These are phyloP conservation scores for Sarcophaga caerulescens DNA, from an alignment of 2,888 invertebrate species.

Conservation along the genomic window DNA sequence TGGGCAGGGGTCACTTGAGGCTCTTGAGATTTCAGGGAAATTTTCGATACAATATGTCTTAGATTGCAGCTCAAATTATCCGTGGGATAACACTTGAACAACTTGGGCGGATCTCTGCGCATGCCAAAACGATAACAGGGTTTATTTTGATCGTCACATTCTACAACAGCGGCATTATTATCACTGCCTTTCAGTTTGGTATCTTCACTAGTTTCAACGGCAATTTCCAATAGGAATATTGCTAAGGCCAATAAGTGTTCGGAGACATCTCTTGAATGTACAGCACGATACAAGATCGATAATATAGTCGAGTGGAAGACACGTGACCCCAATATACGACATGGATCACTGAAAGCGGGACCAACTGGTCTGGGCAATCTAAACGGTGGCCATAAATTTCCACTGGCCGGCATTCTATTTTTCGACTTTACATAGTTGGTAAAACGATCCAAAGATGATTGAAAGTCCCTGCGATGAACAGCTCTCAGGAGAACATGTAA, in stretches of 20 bases:
- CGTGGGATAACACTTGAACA: constrained; percentile 86
- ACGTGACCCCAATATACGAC: constrained; percentile 79
- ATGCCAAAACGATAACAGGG: constrained; percentile 74
- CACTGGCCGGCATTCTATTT: constrained; percentile 83
- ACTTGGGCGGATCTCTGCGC: constrained; percentile 78
- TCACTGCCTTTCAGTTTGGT: constrained; percentile 70
- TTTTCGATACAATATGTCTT: constrained; percentile 85
- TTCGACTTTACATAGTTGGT: constrained; percentile 87
- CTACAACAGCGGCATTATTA: constrained; percentile 76
- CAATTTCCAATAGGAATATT: constrained; percentile 93
- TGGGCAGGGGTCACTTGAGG: constrained; percentile 83
- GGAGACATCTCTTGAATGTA: constrained; percentile 87
- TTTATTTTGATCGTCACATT: constrained; percentile 75
- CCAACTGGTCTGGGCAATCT: constrained; percentile 86
- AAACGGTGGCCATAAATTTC: constrained; percentile 91
- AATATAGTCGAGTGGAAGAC: constrained; percentile 84
- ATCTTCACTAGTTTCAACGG: constrained; percentile 82
- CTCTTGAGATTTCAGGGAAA: constrained; percentile 84
- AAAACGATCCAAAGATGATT: constrained; percentile 96
- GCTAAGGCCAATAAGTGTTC: constrained; percentile 94
- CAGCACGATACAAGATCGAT: constrained; percentile 91
- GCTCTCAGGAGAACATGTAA: constrained; percentile 94
- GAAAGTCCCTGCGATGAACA: constrained; percentile 95
- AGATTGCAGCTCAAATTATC: constrained; percentile 90
- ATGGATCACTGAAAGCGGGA: constrained; percentile 86